Conservation (phyloP, 2,888 invertebrate genomes). For the Calliopum simillimum region DNA sequence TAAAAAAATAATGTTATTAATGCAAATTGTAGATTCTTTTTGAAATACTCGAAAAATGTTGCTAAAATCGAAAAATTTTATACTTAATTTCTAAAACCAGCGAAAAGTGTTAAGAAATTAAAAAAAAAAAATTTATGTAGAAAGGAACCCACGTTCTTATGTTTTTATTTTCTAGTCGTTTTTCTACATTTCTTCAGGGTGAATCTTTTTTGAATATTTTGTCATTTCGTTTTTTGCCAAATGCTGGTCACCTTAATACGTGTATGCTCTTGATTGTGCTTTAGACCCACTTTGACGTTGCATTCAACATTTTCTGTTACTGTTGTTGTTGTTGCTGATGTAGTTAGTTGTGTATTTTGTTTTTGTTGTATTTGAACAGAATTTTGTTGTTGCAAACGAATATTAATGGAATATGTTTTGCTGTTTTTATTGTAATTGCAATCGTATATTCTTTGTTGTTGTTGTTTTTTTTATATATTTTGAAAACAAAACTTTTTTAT, state of each 20-base stretch:
- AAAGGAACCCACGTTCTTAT: no score
- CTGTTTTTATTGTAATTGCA: conserved; percentile 17
- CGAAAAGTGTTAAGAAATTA: no score
- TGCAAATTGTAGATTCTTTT: no score
- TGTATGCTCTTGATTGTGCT: conserved; percentile 7
- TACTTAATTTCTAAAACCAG: no score
- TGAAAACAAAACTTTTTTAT: conserved; percentile 22
- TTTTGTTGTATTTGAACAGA: neutral
- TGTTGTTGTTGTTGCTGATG: conserved; percentile 43
- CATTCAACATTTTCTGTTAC: conserved; percentile 28
- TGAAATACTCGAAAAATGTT: no score
- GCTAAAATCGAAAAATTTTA: no score
- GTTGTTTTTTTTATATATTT: conserved; percentile 12
- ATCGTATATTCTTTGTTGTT: neutral
- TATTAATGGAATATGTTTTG: conserved; percentile 26
- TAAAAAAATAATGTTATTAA: no score
- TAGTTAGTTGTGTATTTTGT: conserved; percentile 23
- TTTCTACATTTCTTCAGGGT: no score
- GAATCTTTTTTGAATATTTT: no score
- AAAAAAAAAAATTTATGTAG: no score
- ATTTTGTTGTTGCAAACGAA: neutral
- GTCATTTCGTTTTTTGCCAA: no score
- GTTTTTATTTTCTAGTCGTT: no score
- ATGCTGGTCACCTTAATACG: conserved; percentile 16
- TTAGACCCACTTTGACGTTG: conserved; percentile 11